These are phyloP conservation scores for Dorcus parallelipipedus DNA, from an alignment of 2,888 invertebrate species.

Conservation along the genomic window DNA sequence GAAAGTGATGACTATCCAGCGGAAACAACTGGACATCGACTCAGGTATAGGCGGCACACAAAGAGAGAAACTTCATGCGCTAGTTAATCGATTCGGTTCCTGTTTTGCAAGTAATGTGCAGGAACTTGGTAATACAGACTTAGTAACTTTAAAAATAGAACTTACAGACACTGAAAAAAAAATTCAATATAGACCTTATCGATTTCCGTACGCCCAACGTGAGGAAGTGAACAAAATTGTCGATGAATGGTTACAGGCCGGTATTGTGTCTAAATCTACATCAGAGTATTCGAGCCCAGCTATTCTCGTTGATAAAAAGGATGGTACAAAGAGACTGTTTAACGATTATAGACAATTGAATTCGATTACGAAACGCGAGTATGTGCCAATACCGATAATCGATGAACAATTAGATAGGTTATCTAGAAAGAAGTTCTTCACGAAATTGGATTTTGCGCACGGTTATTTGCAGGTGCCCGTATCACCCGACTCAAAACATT, in stretches of 20 bases:
- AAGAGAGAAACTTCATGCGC: no score
- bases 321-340: constrained; percentile 32
- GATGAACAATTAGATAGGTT: constrained; percentile 32
- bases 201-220: constrained; percentile 8
- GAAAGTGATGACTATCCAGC: no score
- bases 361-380: constrained; percentile 28
- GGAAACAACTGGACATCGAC: no score
- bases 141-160: no score
- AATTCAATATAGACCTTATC: no score
- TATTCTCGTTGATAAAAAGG: constrained; percentile 24
- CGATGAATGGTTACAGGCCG: constrained; percentile 3
- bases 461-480: constrained; percentile 11
- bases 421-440: constrained; percentile 24
- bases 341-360: constrained; percentile 42
- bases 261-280: constrained; percentile 11
- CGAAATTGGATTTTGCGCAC: constrained; percentile 29
- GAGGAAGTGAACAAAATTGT: constrained; percentile 10
- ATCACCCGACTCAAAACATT: constrained; percentile 21
- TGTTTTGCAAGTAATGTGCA: no score
- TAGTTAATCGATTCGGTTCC: no score
- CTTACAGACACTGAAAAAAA: no score
- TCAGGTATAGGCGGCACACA: no score
- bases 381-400: constrained; percentile 36
- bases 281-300: constrained; percentile 15
- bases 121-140: no score